Conservation (phyloP, 2,797 vertebrate species). For the Neopelma chrysocephalum region DNA sequence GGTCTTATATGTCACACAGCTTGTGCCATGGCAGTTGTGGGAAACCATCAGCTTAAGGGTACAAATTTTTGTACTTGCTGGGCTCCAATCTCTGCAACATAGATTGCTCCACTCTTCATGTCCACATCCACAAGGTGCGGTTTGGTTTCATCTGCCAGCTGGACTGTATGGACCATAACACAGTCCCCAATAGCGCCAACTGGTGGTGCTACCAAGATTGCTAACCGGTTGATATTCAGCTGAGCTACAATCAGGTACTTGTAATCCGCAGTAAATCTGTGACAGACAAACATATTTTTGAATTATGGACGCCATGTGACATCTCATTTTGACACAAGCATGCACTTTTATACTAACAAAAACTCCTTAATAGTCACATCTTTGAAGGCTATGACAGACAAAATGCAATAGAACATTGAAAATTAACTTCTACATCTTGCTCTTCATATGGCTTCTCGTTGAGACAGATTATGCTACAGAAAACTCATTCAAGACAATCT, state of each 20-base stretch:
- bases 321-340: not conserved
- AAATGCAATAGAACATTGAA: not conserved
- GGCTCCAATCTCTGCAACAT: slow-evolving; percentile 92
- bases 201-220: slow-evolving; percentile 82
- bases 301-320: not conserved
- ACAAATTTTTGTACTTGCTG: slow-evolving; percentile 92
- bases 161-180: slow-evolving; percentile 81
- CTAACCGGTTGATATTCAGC: slow-evolving; percentile 85
- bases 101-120: slow-evolving; percentile 83
- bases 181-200: slow-evolving; percentile 87
- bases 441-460: not conserved
- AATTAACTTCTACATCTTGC: not conserved
- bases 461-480: not conserved
- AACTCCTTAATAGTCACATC: not conserved
- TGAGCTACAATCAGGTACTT: slow-evolving; percentile 89
- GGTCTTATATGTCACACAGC: not conserved
- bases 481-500: not conserved
- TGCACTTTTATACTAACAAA: not conserved
- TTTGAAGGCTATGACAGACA: not conserved
- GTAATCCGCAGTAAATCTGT: slow-evolving; percentile 84
- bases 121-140: slow-evolving; percentile 92
- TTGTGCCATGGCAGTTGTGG: not conserved
- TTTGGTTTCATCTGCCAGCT: slow-evolving; percentile 87
- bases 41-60: slow-evolving; percentile 62
- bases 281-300: not conserved